Percentiles rank a stretch among this genome's conserved stretches.
phyloP scores from a whole-genome alignment of 2,113 vertebrate genomes.

The Paratilapia polleni region DNA sequence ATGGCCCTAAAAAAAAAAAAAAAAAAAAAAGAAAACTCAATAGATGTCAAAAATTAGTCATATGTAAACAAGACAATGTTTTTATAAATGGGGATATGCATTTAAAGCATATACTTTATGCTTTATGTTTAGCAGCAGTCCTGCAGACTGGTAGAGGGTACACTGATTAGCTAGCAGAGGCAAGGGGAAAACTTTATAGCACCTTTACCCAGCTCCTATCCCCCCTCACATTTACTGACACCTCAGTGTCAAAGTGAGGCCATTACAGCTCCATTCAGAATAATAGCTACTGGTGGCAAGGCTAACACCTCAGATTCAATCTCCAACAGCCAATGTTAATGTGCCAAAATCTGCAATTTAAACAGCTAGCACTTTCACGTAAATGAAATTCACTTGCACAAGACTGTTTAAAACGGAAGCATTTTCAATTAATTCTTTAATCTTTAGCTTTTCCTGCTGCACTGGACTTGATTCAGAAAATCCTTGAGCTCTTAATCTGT shows the following conservation, averaged over 20 bases:
- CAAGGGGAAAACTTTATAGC: slow-evolving; percentile 49
- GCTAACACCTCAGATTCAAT: slow-evolving; percentile 68
- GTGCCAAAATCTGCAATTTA: slow-evolving; percentile 48
- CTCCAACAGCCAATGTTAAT: slow-evolving; percentile 33
- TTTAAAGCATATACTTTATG: background rate
- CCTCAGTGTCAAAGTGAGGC: slow-evolving; percentile 68
- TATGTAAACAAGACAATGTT: background rate
- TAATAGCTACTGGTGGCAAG: slow-evolving; percentile 69
- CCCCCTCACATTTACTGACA: slow-evolving; percentile 71
- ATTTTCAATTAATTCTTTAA: background rate
- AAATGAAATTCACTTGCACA: slow-evolving; percentile 24
- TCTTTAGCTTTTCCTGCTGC: slow-evolving; percentile 31
- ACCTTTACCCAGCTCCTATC: slow-evolving; percentile 69
- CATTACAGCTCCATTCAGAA: slow-evolving; percentile 74
- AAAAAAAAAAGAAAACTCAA: background rate
- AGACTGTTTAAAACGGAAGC: slow-evolving; percentile 13
- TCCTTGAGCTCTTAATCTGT: slow-evolving; percentile 62
- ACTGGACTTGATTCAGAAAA: slow-evolving; percentile 40
- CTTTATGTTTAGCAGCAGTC: background rate
- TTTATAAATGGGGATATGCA: background rate
- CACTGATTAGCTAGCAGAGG: slow-evolving; percentile 14
- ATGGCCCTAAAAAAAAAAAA: no score
- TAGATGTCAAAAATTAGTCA: background rate
- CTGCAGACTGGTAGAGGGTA: background rate
- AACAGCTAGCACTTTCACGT: slow-evolving; percentile 26